Evolutionary conservation across 2,797 vertebrate species (phyloP), one percentile per base, ranked within the genome.

Genomic region (Acridotheres tristis): DNA sequence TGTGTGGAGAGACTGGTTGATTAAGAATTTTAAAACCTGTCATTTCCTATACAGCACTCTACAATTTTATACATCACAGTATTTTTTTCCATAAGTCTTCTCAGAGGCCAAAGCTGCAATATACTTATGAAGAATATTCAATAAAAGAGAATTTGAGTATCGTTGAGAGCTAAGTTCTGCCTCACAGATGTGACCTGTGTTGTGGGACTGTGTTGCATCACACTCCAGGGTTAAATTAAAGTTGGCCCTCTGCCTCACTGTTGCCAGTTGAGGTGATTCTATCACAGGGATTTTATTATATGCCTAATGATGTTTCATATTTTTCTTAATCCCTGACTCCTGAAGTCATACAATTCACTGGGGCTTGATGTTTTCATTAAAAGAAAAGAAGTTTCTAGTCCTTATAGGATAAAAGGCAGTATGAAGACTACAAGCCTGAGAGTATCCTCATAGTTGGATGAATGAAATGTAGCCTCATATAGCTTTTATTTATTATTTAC

Each of bases 141-240:
- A 83, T 84, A 91, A 93, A 93, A 94, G 57, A 91, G 68, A 95
- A 88, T 45, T 63, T 92, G 58, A 89, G 69, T 81, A 68, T 94
- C 4, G 10, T 50, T 88, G 81, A 94, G 62, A 88, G 66, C 43
- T 62, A 76, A 50, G 65, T 75, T 96, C 92, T 93, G 92, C 66
- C 51, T 93, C 66, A 92, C 82, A 96, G 68, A 85, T 94, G 92
- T 94, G 92, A 90, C 92, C 92, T 86, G 85, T 59, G 43, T 88
- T 92, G 69, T 91, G 76, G 54, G 32, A 83, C 85, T 94, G 85
- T 89, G 82, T 84, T 94, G 66, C 87, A 75, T 93, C 67, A 59
- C 29, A 75, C 82, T 88, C 69, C 55, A 88, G 88, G 94, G 94
- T 93, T 95, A 95, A 94, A 96, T 95, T 94, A 85, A 96, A 95